Evolutionary conservation across 2,113 vertebrate genomes (phyloP), one percentile per base, ranked within the genome.

Genomic region (Chloebia gouldiae): DNA sequence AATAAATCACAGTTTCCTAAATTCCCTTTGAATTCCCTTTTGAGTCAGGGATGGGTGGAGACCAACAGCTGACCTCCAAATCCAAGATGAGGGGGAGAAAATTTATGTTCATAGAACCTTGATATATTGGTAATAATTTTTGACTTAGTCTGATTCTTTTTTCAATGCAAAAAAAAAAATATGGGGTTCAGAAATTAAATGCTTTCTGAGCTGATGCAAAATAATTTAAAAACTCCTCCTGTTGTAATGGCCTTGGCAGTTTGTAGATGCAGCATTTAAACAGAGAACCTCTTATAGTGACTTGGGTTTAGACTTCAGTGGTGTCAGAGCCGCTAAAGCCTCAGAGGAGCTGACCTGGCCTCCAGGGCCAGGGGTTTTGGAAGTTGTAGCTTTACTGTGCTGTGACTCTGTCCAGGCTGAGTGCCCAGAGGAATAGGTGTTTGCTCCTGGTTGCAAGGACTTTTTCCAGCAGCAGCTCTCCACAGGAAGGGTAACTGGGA

Each of bases 401-500:
- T 59, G 11, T 16, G 17, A 30, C 9, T 22, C 15, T 13, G 35
- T 75, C 33, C 5, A 4, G 39, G 27, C 5, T 66, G 50, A 8
- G 31, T 71, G 17, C 24, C 18, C 40, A 39, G n/a, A 44, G 28
- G 25, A 75, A 20, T 9, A 49, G 9, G 16, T 53, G 17, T 12
- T 16, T 35, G 13, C 18, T 69, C 18, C n/a, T 59, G 9, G 8
- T 25, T 86, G 28, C 17, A 8, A 31, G 57, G 30, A 12, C 11
- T 18, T 37, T 64, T 24, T 39, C 33, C 2, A 7, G 79, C 37
- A 75, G 47, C 64, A 71, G 22, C 22, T 40, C 9, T 27, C 18
- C 3, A 0, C 0, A 2, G 47, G 18, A 42, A 59, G 18, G 33
- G 73, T 20, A 35, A 0, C 18, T 8, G 40, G 50, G 24, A 47